phyloP scores from a whole-genome alignment of 2,888 invertebrate genomes.

The Orthonychiurus folsomi region DNA sequence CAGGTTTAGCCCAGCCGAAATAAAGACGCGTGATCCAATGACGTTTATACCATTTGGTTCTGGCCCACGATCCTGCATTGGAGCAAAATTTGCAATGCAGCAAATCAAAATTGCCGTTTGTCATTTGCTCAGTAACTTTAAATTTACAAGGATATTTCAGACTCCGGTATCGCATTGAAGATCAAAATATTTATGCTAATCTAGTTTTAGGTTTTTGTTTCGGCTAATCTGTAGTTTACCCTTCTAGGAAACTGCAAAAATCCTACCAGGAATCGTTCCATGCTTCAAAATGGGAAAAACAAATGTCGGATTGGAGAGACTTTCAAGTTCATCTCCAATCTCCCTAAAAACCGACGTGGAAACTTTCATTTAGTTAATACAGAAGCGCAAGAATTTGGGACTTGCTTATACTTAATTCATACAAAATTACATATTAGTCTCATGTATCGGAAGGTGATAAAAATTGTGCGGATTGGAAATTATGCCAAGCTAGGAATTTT shows the following conservation, averaged over 20 bases:
- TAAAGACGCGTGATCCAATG: slow-evolving; percentile 6
- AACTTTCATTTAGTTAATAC: no score
- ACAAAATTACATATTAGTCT: no score
- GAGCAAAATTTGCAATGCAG: slow-evolving; percentile 5
- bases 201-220: no score
- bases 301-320: background rate
- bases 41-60: slow-evolving; percentile 7
- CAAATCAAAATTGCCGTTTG: slow-evolving; percentile 5
- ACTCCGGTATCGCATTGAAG: slow-evolving; percentile 10
- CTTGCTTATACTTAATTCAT: no score
- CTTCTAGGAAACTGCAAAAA: background rate
- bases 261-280: background rate
- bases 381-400: no score
- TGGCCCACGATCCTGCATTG: slow-evolving; percentile 4
- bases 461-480: no score
- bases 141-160: slow-evolving; percentile 4
- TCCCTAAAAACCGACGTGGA: no score
- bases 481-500: no score
- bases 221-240: no score
- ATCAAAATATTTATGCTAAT: no score
- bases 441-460: no score
- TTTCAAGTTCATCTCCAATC: background rate
- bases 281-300: background rate
- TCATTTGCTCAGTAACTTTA: background rate
- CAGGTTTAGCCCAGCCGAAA: slow-evolving; percentile 7